Percentiles rank a stretch among this genome's conserved stretches.
Evolutionary conservation across 2,888 invertebrate species (phyloP).

Genomic region (Caenorhabditis sp.): DNA sequence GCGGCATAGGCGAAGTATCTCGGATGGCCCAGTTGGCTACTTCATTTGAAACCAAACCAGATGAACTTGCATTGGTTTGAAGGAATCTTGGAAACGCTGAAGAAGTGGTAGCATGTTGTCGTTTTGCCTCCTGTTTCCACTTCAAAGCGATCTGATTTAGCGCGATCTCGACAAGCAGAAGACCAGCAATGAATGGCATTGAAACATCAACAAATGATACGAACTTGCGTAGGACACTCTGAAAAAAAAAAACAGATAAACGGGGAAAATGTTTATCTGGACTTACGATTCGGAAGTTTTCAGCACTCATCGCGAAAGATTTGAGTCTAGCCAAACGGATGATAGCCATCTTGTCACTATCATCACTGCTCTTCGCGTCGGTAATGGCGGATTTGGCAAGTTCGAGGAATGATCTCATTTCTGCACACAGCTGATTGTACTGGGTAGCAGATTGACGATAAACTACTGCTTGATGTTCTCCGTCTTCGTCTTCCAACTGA

Average conservation of each 20-base stretch:
- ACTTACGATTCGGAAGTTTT: constrained; percentile 62
- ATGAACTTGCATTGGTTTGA: constrained; percentile 8
- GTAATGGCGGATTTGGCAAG: constrained; percentile 29
- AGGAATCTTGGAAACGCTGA: constrained; percentile 60
- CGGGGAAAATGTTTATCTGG: neutral
- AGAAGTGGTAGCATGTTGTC: constrained; percentile 27
- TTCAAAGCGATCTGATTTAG: constrained; percentile 44
- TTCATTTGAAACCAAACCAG: constrained; percentile 54
- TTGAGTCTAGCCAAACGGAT: constrained; percentile 55
- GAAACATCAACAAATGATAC: constrained; percentile 70
- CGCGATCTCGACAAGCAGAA: constrained; percentile 53
- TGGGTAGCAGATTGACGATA: constrained; percentile 66
- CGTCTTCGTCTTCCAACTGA: constrained; percentile 36
- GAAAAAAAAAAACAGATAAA: constrained; percentile 17
- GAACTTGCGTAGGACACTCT: constrained; percentile 63
- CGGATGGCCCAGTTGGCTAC: constrained; percentile 67
- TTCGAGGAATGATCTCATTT: constrained; percentile 61
- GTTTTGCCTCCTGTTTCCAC: constrained; percentile 46
- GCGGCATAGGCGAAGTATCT: constrained; percentile 72
- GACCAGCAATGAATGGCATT: constrained; percentile 64
- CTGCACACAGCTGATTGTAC: constrained; percentile 67
- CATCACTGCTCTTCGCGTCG: constrained; percentile 22
- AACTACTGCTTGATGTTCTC: constrained; percentile 26
- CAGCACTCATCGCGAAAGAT: constrained; percentile 67
- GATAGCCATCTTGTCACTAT: constrained; percentile 24